These are phyloP conservation scores for Agonopterix heracliana DNA, from an alignment of 2,888 invertebrate genomes.

Conservation along the genomic window DNA sequence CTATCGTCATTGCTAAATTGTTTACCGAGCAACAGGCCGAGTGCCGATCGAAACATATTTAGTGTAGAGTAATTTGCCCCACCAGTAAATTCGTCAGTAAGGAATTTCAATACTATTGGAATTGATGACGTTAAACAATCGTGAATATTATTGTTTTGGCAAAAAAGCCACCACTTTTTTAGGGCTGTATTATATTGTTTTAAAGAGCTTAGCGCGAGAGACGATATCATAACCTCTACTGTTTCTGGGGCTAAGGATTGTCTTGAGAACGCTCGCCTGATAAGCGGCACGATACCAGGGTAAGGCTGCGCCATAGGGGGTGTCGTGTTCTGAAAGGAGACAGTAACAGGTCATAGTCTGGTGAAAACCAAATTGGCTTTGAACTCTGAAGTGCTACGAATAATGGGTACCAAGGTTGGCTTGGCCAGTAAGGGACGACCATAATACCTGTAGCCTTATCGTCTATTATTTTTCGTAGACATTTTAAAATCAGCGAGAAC, in stretches of 20 bases:
- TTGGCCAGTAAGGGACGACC: slow-evolving; percentile 5
- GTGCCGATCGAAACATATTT: no score
- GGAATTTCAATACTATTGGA: not conserved
- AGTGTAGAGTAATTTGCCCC: no score
- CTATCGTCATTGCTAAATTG: no score
- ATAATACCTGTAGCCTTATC: slow-evolving; percentile 4
- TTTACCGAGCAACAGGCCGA: no score
- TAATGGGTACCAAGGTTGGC: slow-evolving; percentile 5
- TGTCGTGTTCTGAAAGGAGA: slow-evolving; percentile 6
- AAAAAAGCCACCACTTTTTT: slow-evolving; percentile 6
- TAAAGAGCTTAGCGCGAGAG: not conserved
- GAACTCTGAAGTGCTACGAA: not conserved
- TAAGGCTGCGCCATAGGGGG: slow-evolving; percentile 3
- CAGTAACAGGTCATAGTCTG: not conserved
- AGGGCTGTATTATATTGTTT: slow-evolving; percentile 5
- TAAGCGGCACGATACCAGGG: slow-evolving; percentile 2
- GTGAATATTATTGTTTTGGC: not conserved
- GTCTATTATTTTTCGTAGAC: not conserved
- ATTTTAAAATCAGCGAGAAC: slow-evolving; percentile 3
- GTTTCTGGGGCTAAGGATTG: not conserved
- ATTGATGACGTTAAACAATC: not conserved
- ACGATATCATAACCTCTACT: slow-evolving; percentile 2
- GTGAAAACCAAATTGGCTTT: not conserved
- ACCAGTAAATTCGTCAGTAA: no score
- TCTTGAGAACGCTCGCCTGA: not conserved